Percentiles rank a stretch among this genome's conserved stretches.
These are phyloP conservation scores for Mungos mungo DNA, from an alignment of 2,113 vertebrate genomes.

Conservation along the genomic window DNA sequence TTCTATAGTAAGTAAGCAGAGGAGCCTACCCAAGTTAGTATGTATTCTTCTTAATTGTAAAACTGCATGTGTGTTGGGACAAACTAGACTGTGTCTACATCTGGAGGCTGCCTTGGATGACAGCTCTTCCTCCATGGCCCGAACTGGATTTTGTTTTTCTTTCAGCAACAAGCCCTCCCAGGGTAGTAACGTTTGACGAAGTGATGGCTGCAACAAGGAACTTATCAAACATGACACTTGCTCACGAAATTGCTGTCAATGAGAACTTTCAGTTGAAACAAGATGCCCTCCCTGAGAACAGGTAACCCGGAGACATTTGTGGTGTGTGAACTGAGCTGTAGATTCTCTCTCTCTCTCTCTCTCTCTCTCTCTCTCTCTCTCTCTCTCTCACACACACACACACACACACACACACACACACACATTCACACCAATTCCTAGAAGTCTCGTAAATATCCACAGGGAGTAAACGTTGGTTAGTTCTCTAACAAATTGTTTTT, in stretches of 20 bases:
- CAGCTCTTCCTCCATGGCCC: not conserved
- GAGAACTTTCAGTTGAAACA: slow-evolving; percentile 88
- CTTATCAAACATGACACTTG: slow-evolving; percentile 90
- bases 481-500: slow-evolving; percentile 10
- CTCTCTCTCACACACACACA: too few relatives aligned
- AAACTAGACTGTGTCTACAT: not conserved
- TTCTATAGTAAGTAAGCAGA: not conserved
- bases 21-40: not conserved
- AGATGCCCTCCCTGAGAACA: slow-evolving; percentile 86
- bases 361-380: too few relatives aligned
- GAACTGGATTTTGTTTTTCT: slow-evolving; percentile 52
- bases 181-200: slow-evolving; percentile 89
- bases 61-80: not conserved
- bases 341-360: not conserved
- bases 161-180: slow-evolving; percentile 92
- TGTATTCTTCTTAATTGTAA: not conserved
- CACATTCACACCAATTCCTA: not conserved
- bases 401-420: too few relatives aligned
- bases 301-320: slow-evolving; percentile 79
- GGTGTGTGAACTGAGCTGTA: not conserved
- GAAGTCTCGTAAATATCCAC: not conserved
- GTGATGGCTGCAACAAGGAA: slow-evolving; percentile 92
- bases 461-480: not conserved
- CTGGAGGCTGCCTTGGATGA: not conserved
- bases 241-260: slow-evolving; percentile 94